phyloP scores from a whole-genome alignment of 1,140 invertebrate genomes.

The Ceratina japonica region DNA sequence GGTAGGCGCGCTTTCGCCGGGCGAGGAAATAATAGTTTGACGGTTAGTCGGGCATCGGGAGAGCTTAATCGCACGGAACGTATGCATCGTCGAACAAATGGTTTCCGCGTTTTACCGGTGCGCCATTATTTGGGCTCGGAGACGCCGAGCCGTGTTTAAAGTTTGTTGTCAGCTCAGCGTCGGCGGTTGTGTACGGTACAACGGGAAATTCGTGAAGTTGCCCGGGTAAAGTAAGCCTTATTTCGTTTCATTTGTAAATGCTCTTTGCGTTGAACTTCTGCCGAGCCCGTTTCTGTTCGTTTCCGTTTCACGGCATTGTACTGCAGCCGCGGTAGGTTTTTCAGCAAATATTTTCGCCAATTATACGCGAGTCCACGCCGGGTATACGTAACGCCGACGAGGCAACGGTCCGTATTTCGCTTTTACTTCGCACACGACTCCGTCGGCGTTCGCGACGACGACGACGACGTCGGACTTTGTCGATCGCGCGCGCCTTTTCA shows the following conservation, averaged over 20 bases:
- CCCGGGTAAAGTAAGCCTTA: slow-evolving; percentile 10
- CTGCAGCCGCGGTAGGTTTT: neutral
- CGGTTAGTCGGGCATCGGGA: too few relatives aligned
- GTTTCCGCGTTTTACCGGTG: neutral
- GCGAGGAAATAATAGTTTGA: too few relatives aligned
- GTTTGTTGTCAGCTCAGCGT: slow-evolving; percentile 11
- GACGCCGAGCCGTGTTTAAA: slow-evolving; percentile 12
- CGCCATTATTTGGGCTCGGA: neutral
- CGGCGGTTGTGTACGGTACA: neutral
- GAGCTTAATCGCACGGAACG: neutral
- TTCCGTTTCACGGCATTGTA: neutral
- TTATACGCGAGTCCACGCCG: neutral
- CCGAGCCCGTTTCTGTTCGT: neutral
- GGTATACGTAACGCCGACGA: neutral
- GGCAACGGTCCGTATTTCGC: too few relatives aligned
- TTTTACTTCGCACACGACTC: too few relatives aligned
- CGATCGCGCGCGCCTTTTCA: too few relatives aligned
- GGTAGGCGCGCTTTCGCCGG: too few relatives aligned
- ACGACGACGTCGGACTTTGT: too few relatives aligned
- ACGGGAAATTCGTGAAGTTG: slow-evolving; percentile 29
- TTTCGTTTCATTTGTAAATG: slow-evolving; percentile 28
- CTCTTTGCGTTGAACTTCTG: slow-evolving; percentile 1
- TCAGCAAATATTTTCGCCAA: neutral
- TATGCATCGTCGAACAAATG: neutral
- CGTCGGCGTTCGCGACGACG: too few relatives aligned